These are phyloP conservation scores for Berghia stephanieae DNA, from an alignment of 1,140 invertebrate genomes.

Conservation along the genomic window DNA sequence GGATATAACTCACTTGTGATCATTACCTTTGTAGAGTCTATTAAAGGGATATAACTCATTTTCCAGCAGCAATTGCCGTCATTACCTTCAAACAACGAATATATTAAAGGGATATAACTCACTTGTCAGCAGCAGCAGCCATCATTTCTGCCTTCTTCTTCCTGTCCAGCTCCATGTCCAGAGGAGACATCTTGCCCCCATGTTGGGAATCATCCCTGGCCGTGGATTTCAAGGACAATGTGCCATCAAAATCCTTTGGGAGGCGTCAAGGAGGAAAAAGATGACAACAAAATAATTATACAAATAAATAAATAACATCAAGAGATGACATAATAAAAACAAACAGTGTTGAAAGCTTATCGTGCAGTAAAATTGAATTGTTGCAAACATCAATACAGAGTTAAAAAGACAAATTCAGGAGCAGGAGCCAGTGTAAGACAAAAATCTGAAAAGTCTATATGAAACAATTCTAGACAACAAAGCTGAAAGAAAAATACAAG, in stretches of 20 bases:
- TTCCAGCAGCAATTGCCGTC: neutral
- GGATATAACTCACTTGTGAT: neutral
- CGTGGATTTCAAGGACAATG: conserved; percentile 60
- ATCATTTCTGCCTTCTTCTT: conserved; percentile 53
- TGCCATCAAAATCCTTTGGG: conserved; percentile 58
- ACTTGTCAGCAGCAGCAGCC: conserved; percentile 61
- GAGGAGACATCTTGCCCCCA: conserved; percentile 49
- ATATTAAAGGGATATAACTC: neutral
- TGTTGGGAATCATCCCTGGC: conserved; percentile 52
- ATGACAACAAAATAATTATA: neutral
- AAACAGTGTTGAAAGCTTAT: neutral
- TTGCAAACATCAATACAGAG: neutral
- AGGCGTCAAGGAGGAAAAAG: neutral
- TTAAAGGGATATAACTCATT: neutral
- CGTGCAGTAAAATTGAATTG: neutral
- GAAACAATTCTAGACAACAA: neutral
- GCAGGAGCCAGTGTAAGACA: neutral
- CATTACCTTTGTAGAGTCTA: neutral
- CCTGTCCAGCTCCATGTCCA: conserved; percentile 46
- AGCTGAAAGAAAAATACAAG: neutral
- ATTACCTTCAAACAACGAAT: neutral
- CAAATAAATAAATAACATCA: neutral
- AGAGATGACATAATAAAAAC: neutral
- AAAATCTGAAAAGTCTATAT: neutral
- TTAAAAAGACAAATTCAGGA: neutral